A percentile compares a stretch with the other conserved stretches of the same genome.
These are phyloP conservation scores for Silurus lanzhouensis DNA, from an alignment of 2,797 vertebrate species.

Conservation along the genomic window DNA sequence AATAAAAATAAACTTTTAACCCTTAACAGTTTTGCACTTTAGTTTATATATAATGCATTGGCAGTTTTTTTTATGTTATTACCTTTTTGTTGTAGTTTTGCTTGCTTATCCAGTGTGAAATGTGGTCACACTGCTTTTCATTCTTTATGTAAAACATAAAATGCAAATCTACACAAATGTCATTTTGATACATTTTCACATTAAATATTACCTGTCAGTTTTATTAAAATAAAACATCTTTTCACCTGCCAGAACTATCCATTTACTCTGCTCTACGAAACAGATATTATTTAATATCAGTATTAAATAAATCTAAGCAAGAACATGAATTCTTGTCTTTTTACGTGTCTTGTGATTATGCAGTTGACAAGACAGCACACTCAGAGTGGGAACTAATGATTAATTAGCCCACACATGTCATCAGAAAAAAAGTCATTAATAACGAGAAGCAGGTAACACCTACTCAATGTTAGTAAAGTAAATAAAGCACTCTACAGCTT, in stretches of 20 bases:
- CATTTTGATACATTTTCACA: background rate
- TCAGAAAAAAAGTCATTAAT: background rate
- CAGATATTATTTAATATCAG: too few relatives aligned
- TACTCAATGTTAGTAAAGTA: background rate
- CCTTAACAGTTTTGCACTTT: too few relatives aligned
- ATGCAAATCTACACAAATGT: background rate
- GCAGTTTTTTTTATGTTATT: background rate
- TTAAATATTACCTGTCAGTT: too few relatives aligned
- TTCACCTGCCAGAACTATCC: background rate
- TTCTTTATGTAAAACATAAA: background rate
- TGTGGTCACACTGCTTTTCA: background rate
- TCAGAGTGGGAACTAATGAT: background rate
- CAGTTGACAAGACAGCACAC: background rate
- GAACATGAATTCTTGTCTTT: background rate
- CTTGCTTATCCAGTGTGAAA: background rate
- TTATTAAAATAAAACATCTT: background rate
- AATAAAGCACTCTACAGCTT: background rate
- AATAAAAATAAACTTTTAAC: too few relatives aligned
- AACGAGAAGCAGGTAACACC: background rate
- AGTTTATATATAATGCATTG: background rate
- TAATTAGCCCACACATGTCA: background rate
- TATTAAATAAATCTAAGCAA: background rate
- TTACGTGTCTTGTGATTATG: background rate
- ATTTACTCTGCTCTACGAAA: background rate
- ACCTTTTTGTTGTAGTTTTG: background rate